Evolutionary conservation across 2,113 vertebrate genomes (phyloP).

Genomic region (Xenopus laevis): DNA sequence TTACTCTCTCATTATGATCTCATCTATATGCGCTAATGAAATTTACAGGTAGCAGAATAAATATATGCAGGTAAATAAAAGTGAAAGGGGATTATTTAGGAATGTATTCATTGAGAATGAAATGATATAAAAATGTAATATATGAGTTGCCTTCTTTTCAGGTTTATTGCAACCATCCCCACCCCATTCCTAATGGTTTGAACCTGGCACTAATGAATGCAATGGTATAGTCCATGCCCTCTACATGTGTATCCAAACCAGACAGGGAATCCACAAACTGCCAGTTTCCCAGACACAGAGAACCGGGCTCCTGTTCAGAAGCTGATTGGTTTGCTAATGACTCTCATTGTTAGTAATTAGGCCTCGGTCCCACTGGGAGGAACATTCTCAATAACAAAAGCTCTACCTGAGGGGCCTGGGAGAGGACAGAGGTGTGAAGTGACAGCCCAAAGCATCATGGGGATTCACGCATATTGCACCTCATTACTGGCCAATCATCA

Average conservation of each 20-base stretch:
- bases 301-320: neutral
- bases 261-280: conserved; percentile 46
- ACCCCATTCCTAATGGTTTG: too few relatives aligned
- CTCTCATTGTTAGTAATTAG: conserved; percentile 55
- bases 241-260: conserved; percentile 6
- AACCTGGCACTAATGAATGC: too few relatives aligned
- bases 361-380: conserved; percentile 31
- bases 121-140: too few relatives aligned
- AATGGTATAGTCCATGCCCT: too few relatives aligned
- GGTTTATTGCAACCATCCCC: too few relatives aligned
- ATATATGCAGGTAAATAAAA: too few relatives aligned
- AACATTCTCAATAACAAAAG: conserved; percentile 31
- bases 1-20: too few relatives aligned
- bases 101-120: too few relatives aligned
- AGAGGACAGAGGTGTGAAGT: conserved; percentile 18
- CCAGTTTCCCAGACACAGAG: neutral
- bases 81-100: too few relatives aligned
- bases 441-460: neutral
- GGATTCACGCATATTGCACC: conserved; percentile 3
- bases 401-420: neutral
- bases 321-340: conserved; percentile 46
- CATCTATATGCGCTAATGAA: too few relatives aligned
- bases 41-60: too few relatives aligned
- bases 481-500: conserved; percentile 22
- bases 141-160: too few relatives aligned